Conservation (phyloP, 2,888 invertebrate species). For the Trisateles emortualis region DNA sequence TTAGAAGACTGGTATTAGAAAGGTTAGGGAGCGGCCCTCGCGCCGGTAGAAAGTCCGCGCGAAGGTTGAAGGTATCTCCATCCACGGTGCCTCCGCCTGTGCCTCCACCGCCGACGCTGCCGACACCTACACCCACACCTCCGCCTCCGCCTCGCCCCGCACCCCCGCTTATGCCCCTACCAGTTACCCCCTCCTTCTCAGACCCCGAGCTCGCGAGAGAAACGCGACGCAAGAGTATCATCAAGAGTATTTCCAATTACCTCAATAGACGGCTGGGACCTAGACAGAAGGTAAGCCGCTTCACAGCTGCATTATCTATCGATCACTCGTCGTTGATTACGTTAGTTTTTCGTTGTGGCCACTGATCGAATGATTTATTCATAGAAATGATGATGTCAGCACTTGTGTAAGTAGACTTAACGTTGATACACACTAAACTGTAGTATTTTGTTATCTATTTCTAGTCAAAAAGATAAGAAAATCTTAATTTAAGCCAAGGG, state of each 20-base stretch:
- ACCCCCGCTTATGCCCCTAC: conserved; percentile 63
- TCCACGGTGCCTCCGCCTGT: conserved; percentile 61
- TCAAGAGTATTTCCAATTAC: conserved; percentile 94
- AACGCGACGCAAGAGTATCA: conserved; percentile 93
- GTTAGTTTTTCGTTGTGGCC: neutral
- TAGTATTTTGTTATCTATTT: too few species aligned
- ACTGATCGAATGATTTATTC: neutral
- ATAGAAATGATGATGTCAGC: neutral
- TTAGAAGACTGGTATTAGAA: conserved; percentile 94
- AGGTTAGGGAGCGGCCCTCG: conserved; percentile 84
- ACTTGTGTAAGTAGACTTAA: too few species aligned
- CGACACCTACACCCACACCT: conserved; percentile 46
- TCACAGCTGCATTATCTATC: neutral
- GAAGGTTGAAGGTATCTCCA: conserved; percentile 58
- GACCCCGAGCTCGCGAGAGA: conserved; percentile 86
- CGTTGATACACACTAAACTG: too few species aligned
- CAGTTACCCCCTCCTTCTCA: conserved; percentile 82
- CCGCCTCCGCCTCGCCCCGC: conserved; percentile 57
- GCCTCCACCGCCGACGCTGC: conserved; percentile 61
- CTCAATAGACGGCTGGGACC: conserved; percentile 91
- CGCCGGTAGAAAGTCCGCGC: conserved; percentile 54
- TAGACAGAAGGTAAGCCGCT: conserved; percentile 85
- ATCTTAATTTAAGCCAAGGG: too few species aligned
- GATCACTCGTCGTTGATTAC: neutral
- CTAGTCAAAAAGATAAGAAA: too few species aligned